A percentile compares a stretch with the other conserved stretches of the same genome.
phyloP scores from a whole-genome alignment of 2,797 vertebrate species.

The Crypturellus tataupa region DNA sequence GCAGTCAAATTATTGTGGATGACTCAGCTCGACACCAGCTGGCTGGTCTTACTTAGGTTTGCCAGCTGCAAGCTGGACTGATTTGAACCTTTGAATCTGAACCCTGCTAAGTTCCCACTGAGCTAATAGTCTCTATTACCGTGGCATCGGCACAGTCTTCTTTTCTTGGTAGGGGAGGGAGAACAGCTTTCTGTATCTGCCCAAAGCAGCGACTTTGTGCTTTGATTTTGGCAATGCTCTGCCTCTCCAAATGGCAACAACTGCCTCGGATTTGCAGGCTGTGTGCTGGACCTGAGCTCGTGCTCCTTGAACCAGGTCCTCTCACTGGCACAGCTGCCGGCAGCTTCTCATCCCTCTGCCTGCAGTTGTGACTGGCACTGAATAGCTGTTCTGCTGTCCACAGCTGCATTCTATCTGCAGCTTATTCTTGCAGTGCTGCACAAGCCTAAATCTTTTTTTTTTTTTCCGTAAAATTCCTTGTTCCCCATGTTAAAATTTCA shows the following conservation, averaged over 20 bases:
- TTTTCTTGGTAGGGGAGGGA: background rate
- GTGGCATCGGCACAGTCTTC: background rate
- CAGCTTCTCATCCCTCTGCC: background rate
- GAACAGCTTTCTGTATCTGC: background rate
- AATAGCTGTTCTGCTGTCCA: background rate
- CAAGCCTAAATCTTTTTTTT: background rate
- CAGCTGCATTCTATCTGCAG: rapidly evolving
- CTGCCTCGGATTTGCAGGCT: background rate
- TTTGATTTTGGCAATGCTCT: background rate
- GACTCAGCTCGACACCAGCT: conserved; percentile 45
- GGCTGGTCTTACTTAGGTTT: conserved; percentile 42
- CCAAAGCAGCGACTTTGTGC: background rate
- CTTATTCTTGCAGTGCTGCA: background rate
- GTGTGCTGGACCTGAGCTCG: background rate
- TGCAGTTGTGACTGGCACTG: background rate
- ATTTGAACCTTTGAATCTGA: conserved; percentile 13
- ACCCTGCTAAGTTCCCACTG: conserved; percentile 8
- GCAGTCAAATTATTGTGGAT: background rate
- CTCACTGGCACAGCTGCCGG: background rate
- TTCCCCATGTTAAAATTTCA: background rate
- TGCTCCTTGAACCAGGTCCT: background rate
- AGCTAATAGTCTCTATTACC: conserved; percentile 16
- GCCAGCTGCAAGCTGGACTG: conserved; percentile 60
- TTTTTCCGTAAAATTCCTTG: rapidly evolving
- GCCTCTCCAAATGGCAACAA: background rate